phyloP scores from a whole-genome alignment of 2,888 invertebrate genomes.

The Theristus sp. region DNA sequence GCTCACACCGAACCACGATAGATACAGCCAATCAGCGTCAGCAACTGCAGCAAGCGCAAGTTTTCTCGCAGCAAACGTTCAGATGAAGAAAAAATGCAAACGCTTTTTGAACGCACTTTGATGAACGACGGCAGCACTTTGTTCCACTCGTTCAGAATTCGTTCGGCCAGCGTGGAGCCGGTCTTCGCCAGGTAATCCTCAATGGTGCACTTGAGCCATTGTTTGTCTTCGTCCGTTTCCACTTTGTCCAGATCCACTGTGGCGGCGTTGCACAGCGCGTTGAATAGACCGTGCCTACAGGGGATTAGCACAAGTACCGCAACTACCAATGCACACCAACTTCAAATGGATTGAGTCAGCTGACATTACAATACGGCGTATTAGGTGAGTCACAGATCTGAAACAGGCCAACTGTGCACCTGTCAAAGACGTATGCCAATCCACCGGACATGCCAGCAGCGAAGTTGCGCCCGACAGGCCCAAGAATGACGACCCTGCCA shows the following conservation, averaged over 20 bases:
- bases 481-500: constrained; percentile 56
- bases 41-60: too few species aligned
- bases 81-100: too few species aligned
- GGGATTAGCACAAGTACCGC: too few species aligned
- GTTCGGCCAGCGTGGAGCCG: constrained; percentile 61
- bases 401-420: too few species aligned
- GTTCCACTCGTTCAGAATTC: constrained; percentile 60
- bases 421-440: constrained; percentile 65
- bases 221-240: constrained; percentile 52
- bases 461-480: constrained; percentile 87
- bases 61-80: too few species aligned
- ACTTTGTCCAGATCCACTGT: constrained; percentile 76
- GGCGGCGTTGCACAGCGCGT: constrained; percentile 58
- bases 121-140: constrained; percentile 56
- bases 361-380: too few species aligned
- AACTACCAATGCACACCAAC: too few species aligned
- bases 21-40: too few species aligned
- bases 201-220: constrained; percentile 53
- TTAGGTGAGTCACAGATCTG: too few species aligned
- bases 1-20: too few species aligned
- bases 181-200: constrained; percentile 70
- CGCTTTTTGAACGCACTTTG: too few species aligned
- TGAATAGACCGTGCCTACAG: constrained; percentile 22
- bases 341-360: too few species aligned
- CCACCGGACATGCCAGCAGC: constrained; percentile 98